A percentile compares a stretch with the other conserved stretches of the same genome.
Conservation (phyloP, 2,797 vertebrate species). For the Malacoraja senta region DNA sequence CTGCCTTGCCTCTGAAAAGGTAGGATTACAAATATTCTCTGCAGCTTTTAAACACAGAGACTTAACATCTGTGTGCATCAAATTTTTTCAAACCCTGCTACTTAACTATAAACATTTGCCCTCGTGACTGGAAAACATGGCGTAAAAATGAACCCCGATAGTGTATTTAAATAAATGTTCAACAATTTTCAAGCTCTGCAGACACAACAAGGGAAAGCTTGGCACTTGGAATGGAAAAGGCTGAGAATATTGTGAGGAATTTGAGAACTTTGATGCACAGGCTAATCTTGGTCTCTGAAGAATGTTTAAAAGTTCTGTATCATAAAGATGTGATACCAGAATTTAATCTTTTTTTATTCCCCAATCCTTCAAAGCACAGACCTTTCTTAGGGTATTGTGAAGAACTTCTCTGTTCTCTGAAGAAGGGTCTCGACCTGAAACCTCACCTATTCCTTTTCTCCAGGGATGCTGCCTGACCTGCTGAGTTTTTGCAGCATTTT, state of each 20-base stretch:
- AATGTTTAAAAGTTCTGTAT: slow-evolving; percentile 8
- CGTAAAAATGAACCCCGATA: slow-evolving; percentile 14
- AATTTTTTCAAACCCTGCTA: background rate
- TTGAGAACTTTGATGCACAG: background rate
- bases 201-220: slow-evolving; percentile 28
- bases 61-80: slow-evolving; percentile 34
- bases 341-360: background rate
- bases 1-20: slow-evolving; percentile 2
- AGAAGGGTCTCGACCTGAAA: no score
- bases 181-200: background rate
- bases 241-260: slow-evolving; percentile 30
- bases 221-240: background rate
- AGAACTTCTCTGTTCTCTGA: background rate
- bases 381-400: background rate
- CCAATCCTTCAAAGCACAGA: background rate
- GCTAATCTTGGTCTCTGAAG: slow-evolving; percentile 5
- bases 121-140: slow-evolving; percentile 9
- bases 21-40: slow-evolving; percentile 29
- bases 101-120: slow-evolving; percentile 28
- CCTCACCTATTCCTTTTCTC: no score
- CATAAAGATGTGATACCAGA: background rate
- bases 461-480: no score
- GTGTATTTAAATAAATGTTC: background rate
- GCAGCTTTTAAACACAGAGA: slow-evolving; percentile 25
- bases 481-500: no score